These are phyloP conservation scores for Cataglyphis livida DNA, from an alignment of 2,888 invertebrate species.

Conservation along the genomic window DNA sequence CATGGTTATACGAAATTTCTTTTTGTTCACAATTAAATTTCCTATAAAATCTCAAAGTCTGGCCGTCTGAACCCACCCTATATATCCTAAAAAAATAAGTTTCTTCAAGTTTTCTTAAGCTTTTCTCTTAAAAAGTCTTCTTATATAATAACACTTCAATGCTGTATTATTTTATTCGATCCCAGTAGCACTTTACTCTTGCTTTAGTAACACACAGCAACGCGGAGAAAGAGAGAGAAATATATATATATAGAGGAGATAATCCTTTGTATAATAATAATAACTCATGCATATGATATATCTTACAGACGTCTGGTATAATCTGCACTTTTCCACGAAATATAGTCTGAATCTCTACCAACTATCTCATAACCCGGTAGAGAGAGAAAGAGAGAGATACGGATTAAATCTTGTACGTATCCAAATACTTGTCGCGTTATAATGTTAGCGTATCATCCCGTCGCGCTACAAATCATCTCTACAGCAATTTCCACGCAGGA, in stretches of 20 bases:
- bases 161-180: not conserved
- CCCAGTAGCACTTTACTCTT: not conserved
- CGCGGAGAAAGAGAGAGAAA: not conserved
- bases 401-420: not conserved
- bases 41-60: too few relatives aligned
- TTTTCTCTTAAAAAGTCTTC: not conserved
- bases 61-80: too few relatives aligned
- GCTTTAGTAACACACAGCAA: not conserved
- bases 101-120: not conserved
- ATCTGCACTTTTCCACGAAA: not conserved
- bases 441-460: not conserved
- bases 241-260: not conserved
- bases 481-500: slow-evolving; percentile 39
- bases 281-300: not conserved
- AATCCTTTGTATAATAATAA: not conserved
- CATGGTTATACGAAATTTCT: too few relatives aligned
- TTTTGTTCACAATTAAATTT: too few relatives aligned
- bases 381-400: not conserved
- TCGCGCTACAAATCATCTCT: not conserved
- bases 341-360: not conserved
- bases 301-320: not conserved
- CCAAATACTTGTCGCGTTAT: not conserved
- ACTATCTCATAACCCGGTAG: not conserved
- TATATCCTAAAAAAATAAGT: not conserved
- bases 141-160: not conserved